Base-by-base conservation (phyloP, 2,888 invertebrate species). In the Heteromyza rotundicornis region DNA sequence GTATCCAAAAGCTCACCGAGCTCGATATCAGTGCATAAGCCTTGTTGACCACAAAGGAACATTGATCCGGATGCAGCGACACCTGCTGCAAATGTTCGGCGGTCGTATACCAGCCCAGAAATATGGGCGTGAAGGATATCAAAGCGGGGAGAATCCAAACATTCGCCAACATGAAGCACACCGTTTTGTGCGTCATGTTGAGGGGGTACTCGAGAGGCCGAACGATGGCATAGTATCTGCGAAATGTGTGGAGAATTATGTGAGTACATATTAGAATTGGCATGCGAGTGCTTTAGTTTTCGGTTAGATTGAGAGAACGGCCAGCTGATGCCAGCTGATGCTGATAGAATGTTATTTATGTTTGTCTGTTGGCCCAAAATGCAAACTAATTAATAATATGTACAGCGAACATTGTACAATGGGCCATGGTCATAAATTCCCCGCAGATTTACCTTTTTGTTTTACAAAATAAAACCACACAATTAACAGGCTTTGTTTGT, bases 81-180 rank as follows among this genome's bases (percentile, higher is more conserved):
- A 81, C 71, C 66, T 80, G 77, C 23, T 73, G 68, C 68, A 92
- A 84, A 77, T 94, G 92, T 67, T 92, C 92, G 19, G 87, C 85
- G 0, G 96, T 96, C 0, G 96, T 95, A 82, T 97, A 97, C 92
- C 96, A 94, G 24, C 94, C 96, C 84, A 95, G 90, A 81, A 96
- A 96, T 62, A 98, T 96, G 3, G 97, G 97, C 16, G 96, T 88
- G 80, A 96, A 96, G 1, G 96, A 96, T 60, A 98, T 92, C 61
- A 96, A 84, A 1, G 94, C 94, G 0, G 97, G 96, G 66, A 94
- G 89, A 74, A 93, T 90, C 97, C 97, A 98, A 1, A 95, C 96
- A 1, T 92, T 90, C 24, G 92, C 89, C 59, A 95, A 82, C 94
- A 94, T 94, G 49, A 93, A 87, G 1, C 90, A 90, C 0, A 94